Conservation (phyloP, 2,888 invertebrate genomes). For the Melipona bicolor region DNA sequence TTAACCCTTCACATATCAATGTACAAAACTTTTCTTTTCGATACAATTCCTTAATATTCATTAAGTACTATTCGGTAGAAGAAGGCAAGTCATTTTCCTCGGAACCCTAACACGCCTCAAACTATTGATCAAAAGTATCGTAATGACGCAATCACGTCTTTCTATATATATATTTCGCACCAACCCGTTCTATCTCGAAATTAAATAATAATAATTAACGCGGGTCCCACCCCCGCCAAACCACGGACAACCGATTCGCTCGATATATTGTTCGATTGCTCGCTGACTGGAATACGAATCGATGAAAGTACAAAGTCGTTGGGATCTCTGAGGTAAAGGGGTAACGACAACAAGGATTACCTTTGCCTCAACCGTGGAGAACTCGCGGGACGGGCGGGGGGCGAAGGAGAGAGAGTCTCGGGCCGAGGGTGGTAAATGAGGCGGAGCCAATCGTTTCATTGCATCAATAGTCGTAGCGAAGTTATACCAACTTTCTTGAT, state of each 20-base stretch:
- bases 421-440: conserved; percentile 81
- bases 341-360: conserved; percentile 50
- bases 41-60: too few species aligned
- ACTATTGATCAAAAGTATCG: too few species aligned
- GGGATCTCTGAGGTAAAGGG: conserved; percentile 48
- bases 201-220: background rate
- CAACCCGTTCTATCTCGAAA: background rate
- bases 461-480: conserved; percentile 84
- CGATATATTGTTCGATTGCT: background rate
- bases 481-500: conserved; percentile 84
- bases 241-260: background rate
- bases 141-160: too few species aligned
- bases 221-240: background rate
- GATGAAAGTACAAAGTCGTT: conserved; percentile 13
- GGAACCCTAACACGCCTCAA: too few species aligned
- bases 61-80: too few species aligned
- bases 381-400: conserved; percentile 25
- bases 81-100: too few species aligned
- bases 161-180: too few species aligned
- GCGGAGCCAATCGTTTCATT: conserved; percentile 84
- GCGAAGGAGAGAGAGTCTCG: conserved; percentile 51
- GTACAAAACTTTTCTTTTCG: too few species aligned
- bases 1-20: too few species aligned
- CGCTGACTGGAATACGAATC: conserved; percentile 29
- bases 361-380: conserved; percentile 42